Evolutionary conservation across 2,888 invertebrate genomes (phyloP), one percentile per base, ranked within the genome.

Genomic region (Hermodice carunculata): DNA sequence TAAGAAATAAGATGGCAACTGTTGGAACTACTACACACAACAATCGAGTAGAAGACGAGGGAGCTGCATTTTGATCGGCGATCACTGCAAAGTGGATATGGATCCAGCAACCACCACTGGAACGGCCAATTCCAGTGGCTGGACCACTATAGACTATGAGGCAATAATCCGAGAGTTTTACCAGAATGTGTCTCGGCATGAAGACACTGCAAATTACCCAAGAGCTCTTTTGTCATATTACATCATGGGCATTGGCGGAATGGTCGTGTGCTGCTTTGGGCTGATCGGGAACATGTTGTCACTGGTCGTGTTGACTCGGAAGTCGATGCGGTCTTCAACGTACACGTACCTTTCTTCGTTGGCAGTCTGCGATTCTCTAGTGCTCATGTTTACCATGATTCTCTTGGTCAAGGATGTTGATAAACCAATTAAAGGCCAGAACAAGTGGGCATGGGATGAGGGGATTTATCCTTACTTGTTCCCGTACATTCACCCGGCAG

Each of bases 291-390:
- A 86, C 69, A 77, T 81, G 5, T 62, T 85, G 53, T 82, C 83
- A 11, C 74, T 82, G 52, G 70, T 83, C 34, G 84, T 85, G 24
- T 75, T 86, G 40, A 80, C 82, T 3, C 75, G 79, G 5, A 71
- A 71, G 37, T 71, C 76, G 0, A 83, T 85, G 82, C 69, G 79
- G 11, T 81, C 81, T 0, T 83, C 84, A 8, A 85, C 85, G 0
- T 84, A 85, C 69, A 78, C 79, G 4, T 86, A 85, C 73, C 75
- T 86, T 31, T 66, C 82, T 0, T 81, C 85, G 0, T 71, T 86
- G 43, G 79, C 84, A 24, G 70, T 84, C 6, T 82, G 84, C 65
- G 85, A 86, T 69, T 77, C 77, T 0, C 69, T 84, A n/a, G 80
- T 84, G 24, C 72, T 86, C 6, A 53, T 82, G 28, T 76, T 78